Evolutionary conservation across 2,797 vertebrate genomes (phyloP), one percentile per base, ranked within the genome.

Genomic region (Kryptolebias ocellatus): DNA sequence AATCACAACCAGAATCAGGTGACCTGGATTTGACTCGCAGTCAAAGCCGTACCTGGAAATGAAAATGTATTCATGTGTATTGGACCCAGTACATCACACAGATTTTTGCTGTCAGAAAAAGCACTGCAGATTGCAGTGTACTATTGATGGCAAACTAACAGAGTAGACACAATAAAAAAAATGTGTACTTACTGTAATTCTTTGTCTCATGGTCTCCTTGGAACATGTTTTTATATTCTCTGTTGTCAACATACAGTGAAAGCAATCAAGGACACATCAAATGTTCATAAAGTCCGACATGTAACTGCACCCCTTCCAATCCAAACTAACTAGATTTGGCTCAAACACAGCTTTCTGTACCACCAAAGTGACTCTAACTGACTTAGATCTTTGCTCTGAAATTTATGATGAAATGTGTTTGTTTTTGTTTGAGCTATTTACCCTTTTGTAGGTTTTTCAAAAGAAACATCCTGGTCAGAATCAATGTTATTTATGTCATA

Each of bases 11-110:
- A 83, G 79, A 84, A 89, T 92, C 87, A 89, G 84, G 87, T 92
- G 92, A 93, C 91, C 92, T 90, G 89, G 86, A 88, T 90, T 91
- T 93, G 92, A 93, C 92, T 92, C 87, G 75, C 70, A 65, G 79
- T 90, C 87, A 85, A 87, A 88, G 78, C 79, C 60, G 65, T 70
- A 74, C 71, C 76, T 62, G 47, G 81, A 84, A 89, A 90, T 89
- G 85, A 86, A 90, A 89, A 88, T 77, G 76, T 83, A 80, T 92
- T 83, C 68, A 72, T 87, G 84, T 87, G 88, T 84, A 61, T 88
- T 89, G 83, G 81, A 79, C 81, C 29, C 50, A 70, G 81, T 66
- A 61, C 80, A 85, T 85, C 64, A 66, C 71, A 72, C 73, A 78
- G 76, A 86, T 76, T 72, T 85, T 67, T 70, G 59, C 79, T 62